phyloP scores from a whole-genome alignment of 2,113 vertebrate genomes.

The Python bivittatus region DNA sequence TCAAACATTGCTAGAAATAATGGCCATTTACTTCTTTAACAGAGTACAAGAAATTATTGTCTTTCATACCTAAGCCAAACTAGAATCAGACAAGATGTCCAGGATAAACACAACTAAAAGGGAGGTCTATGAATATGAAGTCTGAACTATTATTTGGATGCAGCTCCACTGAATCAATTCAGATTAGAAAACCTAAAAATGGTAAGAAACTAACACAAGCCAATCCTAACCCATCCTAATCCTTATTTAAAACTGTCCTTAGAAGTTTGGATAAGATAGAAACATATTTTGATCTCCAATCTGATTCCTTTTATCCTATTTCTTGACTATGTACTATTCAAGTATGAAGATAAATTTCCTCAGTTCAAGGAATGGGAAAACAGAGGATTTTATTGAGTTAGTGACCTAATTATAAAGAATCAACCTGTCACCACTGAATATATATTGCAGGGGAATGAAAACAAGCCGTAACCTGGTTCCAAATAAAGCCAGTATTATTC shows the following conservation, averaged over 20 bases:
- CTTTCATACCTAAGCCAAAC: not conserved
- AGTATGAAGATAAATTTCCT: not conserved
- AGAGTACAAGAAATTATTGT: not conserved
- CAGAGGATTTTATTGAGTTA: not conserved
- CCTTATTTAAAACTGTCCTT: not conserved
- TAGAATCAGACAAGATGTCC: not conserved
- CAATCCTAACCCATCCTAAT: not conserved
- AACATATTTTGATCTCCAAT: not conserved
- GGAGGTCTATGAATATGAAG: not conserved
- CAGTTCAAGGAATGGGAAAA: not conserved
- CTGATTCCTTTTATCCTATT: not conserved
- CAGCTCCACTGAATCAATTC: not conserved
- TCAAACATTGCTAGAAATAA: not conserved
- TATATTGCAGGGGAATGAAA: not conserved
- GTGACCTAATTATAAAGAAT: not conserved
- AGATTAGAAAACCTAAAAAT: not conserved
- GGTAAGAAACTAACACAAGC: not conserved
- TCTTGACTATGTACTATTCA: not conserved
- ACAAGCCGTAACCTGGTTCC: not conserved
- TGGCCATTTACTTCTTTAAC: not conserved
- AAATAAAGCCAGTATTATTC: not conserved
- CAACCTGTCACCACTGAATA: not conserved
- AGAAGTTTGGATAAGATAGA: not conserved
- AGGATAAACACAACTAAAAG: not conserved
- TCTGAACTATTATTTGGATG: not conserved